phyloP scores from a whole-genome alignment of 2,797 vertebrate species.

The Apogon talboti region DNA sequence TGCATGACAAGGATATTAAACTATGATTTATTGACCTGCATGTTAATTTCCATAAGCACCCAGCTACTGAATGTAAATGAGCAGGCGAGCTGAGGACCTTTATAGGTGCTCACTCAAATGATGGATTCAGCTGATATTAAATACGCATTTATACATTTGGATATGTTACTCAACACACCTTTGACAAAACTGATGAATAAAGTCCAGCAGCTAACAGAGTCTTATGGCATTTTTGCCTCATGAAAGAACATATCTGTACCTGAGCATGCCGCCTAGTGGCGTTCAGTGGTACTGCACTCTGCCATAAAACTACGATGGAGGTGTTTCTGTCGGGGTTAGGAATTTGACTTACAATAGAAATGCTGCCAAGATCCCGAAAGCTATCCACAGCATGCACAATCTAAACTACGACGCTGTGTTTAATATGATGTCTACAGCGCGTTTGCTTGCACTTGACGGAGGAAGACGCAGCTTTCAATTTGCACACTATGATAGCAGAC shows the following conservation, averaged over 20 bases:
- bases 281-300: slow-evolving; percentile 10
- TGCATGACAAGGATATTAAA: slow-evolving; percentile 35
- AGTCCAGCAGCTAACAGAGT: slow-evolving; percentile 18
- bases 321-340: not conserved
- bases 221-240: slow-evolving; percentile 28
- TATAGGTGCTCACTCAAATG: slow-evolving; percentile 9
- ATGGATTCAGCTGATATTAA: slow-evolving; percentile 14
- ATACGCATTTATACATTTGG: slow-evolving; percentile 4
- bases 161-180: slow-evolving; percentile 22
- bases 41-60: slow-evolving; percentile 36
- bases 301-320: not conserved
- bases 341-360: slow-evolving; percentile 1
- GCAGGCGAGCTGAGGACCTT: slow-evolving; percentile 7
- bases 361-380: not conserved
- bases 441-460: not conserved
- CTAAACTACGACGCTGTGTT: not conserved
- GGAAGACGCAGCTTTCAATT: slow-evolving; percentile 4
- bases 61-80: slow-evolving; percentile 28
- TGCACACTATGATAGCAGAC: slow-evolving; percentile 29
- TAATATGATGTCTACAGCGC: not conserved
- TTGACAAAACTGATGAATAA: slow-evolving; percentile 19
- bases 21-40: slow-evolving; percentile 50
- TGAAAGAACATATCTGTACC: slow-evolving; percentile 19
- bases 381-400: not conserved
- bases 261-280: slow-evolving; percentile 56